Evolutionary conservation across 1,140 invertebrate species (phyloP), one percentile per base, ranked within the genome.

Genomic region (Drosophila bocqueti): DNA sequence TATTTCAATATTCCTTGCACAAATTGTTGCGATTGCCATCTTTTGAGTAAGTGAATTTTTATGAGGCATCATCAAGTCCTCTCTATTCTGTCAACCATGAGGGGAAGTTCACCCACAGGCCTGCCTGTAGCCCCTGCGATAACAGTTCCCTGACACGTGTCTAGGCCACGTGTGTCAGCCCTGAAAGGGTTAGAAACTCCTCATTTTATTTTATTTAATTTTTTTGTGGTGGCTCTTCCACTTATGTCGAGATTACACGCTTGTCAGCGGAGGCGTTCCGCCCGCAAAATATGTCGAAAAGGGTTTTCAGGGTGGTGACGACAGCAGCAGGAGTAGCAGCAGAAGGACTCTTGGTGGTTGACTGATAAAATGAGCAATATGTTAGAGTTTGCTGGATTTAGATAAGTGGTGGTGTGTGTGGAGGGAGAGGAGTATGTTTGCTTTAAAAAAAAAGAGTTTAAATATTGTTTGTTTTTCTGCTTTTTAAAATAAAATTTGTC

Each of bases 201-300:
- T 55, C 43, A 42, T 58, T 74, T 46, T 18, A 34, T 61, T 40
- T 47, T 42, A 77, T 63, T 47, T 34, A 64, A 52, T 68, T 55
- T 78, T 66, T 47, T 63, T 76, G 68, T 50, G 67, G 71, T 46
- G 34, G 58, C 45, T 42, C 61, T 78, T 57, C 63, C 83, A 73
- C 83, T 86, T 83, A 69, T 50, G 80, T 50, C 62, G 80, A 87
- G 84, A 86, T 86, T 86, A 86, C 83, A 86, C 83, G 83, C 80
- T 83, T 86, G 83, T 86, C 83, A 86, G 64, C 68, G 43, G 54
- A 81, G 55, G 68, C 74, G 45, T 66, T 69, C 45, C 62, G 55
- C 54, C 69, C 15, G 34, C 42, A 50, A 61, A 67, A 49, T 49
- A 24, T 21, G 21, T 47, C 13, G 43, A 26, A 58, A 69, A 43